A percentile compares a stretch with the other conserved stretches of the same genome.
These are phyloP conservation scores for Neosalanx taihuensis DNA, from an alignment of 2,797 vertebrate species.

Conservation along the genomic window DNA sequence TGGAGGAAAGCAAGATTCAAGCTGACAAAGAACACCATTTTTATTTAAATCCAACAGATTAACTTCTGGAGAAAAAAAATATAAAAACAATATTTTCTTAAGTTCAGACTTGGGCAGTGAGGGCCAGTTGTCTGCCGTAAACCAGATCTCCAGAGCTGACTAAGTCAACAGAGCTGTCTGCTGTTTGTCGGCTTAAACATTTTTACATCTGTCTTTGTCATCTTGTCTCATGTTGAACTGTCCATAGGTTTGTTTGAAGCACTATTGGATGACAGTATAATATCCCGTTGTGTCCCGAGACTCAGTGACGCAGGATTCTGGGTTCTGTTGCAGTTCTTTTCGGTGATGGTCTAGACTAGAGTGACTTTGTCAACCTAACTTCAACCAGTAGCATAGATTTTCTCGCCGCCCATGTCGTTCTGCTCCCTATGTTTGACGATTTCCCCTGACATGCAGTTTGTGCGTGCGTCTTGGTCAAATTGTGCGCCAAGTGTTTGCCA, in stretches of 20 bases:
- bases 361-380: constrained; percentile 27
- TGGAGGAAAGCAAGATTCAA: background rate
- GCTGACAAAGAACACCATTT: background rate
- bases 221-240: constrained; percentile 6
- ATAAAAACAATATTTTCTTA: no score
- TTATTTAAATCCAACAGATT: no score
- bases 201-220: constrained; percentile 35
- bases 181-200: constrained; percentile 33
- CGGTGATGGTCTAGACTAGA: constrained; percentile 47
- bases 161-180: constrained; percentile 30
- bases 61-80: no score
- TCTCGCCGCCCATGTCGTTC: background rate
- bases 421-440: background rate
- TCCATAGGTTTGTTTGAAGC: constrained; percentile 21
- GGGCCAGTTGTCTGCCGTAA: constrained; percentile 43
- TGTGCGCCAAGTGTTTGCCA: no score
- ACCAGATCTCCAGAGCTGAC: constrained; percentile 25
- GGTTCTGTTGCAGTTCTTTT: constrained; percentile 36
- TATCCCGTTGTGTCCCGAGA: background rate
- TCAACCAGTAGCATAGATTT: constrained; percentile 29
- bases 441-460: background rate
- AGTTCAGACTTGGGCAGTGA: background rate
- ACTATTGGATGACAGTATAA: background rate
- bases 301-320: constrained; percentile 20
- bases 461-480: no score